A percentile compares a stretch with the other conserved stretches of the same genome.
Evolutionary conservation across 2,888 invertebrate genomes (phyloP).

Genomic region (Pseudococcus jackbeardsleyi): DNA sequence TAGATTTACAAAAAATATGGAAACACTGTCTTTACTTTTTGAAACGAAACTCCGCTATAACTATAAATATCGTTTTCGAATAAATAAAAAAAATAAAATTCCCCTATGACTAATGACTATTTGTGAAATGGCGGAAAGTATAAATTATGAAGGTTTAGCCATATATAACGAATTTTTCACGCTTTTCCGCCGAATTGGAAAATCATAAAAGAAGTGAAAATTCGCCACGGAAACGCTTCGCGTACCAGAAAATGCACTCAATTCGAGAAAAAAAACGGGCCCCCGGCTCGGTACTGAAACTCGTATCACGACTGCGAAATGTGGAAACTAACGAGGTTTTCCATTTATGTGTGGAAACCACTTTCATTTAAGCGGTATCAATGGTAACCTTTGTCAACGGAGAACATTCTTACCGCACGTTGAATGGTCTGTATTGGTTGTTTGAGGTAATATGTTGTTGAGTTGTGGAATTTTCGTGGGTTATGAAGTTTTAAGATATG

Average conservation of each 20-base stretch:
- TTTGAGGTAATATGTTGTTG: too few relatives aligned
- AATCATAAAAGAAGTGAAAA: conserved; percentile 47
- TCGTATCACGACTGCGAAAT: conserved; percentile 22
- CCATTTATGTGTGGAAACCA: conserved; percentile 27
- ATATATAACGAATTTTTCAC: conserved; percentile 39
- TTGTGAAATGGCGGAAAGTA: conserved; percentile 5
- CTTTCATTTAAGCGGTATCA: conserved; percentile 5
- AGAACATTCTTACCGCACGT: conserved; percentile 7
- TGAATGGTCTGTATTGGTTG: background rate
- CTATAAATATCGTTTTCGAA: background rate
- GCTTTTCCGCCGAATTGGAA: conserved; percentile 44
- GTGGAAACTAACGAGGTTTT: conserved; percentile 35
- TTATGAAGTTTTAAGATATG: too few relatives aligned
- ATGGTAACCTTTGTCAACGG: conserved; percentile 7
- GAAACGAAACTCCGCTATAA: too few relatives aligned
- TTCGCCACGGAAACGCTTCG: conserved; percentile 38
- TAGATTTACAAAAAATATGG: too few relatives aligned
- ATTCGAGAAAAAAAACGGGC: background rate
- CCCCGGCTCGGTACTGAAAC: background rate
- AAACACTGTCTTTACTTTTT: too few relatives aligned
- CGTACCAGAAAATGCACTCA: conserved; percentile 34
- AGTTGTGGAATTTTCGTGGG: too few relatives aligned
- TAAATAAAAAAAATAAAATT: background rate
- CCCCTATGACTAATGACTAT: conserved; percentile 15
- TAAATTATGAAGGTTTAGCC: conserved; percentile 23